Conservation (phyloP, 1,140 invertebrate genomes). For the Drosophila kikkawai region DNA sequence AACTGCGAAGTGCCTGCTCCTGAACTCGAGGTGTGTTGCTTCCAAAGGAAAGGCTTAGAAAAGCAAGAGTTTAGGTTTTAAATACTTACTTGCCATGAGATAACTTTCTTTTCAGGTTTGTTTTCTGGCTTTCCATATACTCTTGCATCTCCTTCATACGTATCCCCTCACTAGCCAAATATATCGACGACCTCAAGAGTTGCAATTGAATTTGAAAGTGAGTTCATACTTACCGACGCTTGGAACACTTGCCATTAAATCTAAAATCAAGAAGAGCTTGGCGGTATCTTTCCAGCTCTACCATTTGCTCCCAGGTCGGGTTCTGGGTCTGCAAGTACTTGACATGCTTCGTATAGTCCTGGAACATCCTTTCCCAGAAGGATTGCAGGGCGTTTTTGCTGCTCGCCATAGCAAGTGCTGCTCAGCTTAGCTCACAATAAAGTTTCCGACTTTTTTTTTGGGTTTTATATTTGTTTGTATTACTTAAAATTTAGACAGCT, state of each 20-base stretch:
- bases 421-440: constrained; percentile 8
- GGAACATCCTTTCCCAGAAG: not conserved
- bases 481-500: constrained; percentile 65
- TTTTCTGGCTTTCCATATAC: not conserved
- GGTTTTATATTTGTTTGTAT: constrained; percentile 39
- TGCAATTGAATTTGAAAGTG: not conserved
- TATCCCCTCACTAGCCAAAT: not conserved
- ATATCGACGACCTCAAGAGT: not conserved
- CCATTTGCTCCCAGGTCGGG: not conserved
- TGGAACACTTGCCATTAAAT: not conserved
- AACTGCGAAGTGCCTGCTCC: not conserved
- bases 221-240: constrained; percentile 1
- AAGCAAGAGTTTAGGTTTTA: not conserved
- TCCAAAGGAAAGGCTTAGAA: not conserved
- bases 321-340: not conserved
- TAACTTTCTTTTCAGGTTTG: not conserved
- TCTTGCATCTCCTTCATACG: constrained; percentile 1
- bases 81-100: not conserved
- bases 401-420: constrained; percentile 1
- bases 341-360: constrained; percentile 4
- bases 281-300: not conserved
- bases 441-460: constrained; percentile 3
- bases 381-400: not conserved
- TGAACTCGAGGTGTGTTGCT: not conserved
- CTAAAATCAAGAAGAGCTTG: constrained; percentile 1